Conservation (phyloP, 92 coral and sea anemone genomes). For the Porites rus region DNA sequence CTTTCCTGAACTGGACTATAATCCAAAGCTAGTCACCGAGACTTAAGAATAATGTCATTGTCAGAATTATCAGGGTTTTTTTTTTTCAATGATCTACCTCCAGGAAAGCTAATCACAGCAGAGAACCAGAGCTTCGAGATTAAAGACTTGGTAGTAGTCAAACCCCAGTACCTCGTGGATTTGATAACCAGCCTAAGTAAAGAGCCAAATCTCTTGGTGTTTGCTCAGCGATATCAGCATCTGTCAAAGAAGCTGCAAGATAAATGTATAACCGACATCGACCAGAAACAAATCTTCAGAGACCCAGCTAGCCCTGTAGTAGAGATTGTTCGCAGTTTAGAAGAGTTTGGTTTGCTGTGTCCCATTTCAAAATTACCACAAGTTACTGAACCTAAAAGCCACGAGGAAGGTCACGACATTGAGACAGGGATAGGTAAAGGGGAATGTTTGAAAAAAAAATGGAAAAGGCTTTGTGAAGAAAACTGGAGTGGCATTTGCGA, state of each 20-base stretch:
- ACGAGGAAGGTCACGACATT: neutral
- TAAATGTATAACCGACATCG: conserved; percentile 46
- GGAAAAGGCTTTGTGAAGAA: conserved; percentile 58
- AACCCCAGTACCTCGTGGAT: conserved; percentile 76
- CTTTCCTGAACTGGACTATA: no score
- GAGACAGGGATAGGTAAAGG: conserved; percentile 24
- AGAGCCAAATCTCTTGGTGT: conserved; percentile 22
- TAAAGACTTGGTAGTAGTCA: conserved; percentile 59
- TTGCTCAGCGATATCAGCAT: conserved; percentile 43
- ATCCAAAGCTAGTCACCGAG: no score
- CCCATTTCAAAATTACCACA: conserved; percentile 32
- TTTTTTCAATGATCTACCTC: no score
- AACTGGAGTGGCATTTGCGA: conserved; percentile 61
- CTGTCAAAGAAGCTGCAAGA: conserved; percentile 53
- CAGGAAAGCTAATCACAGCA: conserved; percentile 59
- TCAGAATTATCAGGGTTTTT: no score
- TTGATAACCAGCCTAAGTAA: conserved; percentile 78
- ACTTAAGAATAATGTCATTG: no score
- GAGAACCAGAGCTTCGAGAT: conserved; percentile 12
- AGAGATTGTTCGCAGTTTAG: conserved; percentile 65
- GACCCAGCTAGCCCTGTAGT: conserved; percentile 33
- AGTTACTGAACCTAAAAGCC: neutral
- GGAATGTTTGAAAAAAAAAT: conserved; percentile 41
- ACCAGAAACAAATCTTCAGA: conserved; percentile 57
- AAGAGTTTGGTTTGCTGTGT: conserved; percentile 69